Percentiles rank a stretch among this genome's conserved stretches.
Conservation (phyloP, 2,113 vertebrate genomes). For the Petromus typicus region DNA sequence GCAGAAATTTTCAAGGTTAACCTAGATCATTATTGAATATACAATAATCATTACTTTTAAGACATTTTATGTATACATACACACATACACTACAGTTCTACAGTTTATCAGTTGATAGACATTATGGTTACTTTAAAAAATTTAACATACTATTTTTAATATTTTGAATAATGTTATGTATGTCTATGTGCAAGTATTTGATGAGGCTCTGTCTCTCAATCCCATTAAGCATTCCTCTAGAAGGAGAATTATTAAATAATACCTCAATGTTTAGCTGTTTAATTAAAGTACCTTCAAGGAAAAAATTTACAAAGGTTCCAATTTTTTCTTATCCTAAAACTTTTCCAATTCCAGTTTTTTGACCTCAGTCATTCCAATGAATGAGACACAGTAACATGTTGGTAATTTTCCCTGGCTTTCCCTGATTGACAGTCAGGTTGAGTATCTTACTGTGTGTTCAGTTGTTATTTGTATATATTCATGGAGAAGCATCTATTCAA, state of each 20-base stretch:
- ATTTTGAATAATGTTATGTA: not conserved
- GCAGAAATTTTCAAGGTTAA: not conserved
- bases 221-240: not conserved
- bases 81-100: too few species aligned
- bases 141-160: not conserved
- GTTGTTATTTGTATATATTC: not conserved
- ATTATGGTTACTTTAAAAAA: not conserved
- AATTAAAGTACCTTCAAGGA: not conserved
- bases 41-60: not conserved
- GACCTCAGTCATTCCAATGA: not conserved
- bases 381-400: not conserved
- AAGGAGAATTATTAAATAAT: not conserved
- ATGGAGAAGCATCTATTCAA: not conserved
- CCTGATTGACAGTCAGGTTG: not conserved
- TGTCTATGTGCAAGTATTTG: not conserved
- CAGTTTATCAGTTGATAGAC: not conserved
- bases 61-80: not conserved
- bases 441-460: not conserved
- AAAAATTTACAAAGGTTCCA: not conserved
- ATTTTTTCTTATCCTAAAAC: not conserved
- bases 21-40: not conserved
- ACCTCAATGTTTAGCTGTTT: not conserved
- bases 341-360: not conserved
- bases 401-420: not conserved
- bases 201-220: not conserved